Conservation (phyloP, 2,797 vertebrate genomes). For the Tragelaphus oryx region DNA sequence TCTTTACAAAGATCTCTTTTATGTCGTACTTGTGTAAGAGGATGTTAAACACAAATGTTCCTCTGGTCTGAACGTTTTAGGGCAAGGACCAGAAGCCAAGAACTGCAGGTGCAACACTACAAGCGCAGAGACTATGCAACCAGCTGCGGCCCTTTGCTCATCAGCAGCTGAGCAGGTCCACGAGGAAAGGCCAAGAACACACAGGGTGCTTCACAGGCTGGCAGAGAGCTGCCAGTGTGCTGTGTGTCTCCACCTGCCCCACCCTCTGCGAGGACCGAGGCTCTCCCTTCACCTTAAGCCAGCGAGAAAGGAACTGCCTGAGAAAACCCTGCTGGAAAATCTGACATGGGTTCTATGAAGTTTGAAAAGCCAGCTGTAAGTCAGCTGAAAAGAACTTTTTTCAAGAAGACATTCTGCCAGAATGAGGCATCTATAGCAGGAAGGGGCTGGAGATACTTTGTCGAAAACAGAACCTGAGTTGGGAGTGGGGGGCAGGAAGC, state of each 20-base stretch:
- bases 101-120: accelerated
- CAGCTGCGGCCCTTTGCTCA: no score
- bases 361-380: not conserved
- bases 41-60: not conserved
- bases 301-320: not conserved
- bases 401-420: not conserved
- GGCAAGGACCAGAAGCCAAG: not conserved
- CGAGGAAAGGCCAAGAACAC: not conserved
- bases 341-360: not conserved
- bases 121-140: not conserved
- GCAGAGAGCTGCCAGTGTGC: not conserved
- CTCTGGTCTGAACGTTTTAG: not conserved
- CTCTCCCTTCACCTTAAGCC: not conserved
- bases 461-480: not conserved
- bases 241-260: no score
- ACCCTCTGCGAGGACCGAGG: not conserved
- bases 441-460: not conserved
- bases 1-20: not conserved
- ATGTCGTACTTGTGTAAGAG: not conserved
- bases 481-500: accelerated
- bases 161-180: not conserved
- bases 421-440: not conserved
- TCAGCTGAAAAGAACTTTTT: not conserved
- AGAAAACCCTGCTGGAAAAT: not conserved
- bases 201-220: not conserved